Evolutionary conservation across 2,888 invertebrate species (phyloP), one percentile per base, ranked within the genome.

Genomic region (Oscheius sp.): DNA sequence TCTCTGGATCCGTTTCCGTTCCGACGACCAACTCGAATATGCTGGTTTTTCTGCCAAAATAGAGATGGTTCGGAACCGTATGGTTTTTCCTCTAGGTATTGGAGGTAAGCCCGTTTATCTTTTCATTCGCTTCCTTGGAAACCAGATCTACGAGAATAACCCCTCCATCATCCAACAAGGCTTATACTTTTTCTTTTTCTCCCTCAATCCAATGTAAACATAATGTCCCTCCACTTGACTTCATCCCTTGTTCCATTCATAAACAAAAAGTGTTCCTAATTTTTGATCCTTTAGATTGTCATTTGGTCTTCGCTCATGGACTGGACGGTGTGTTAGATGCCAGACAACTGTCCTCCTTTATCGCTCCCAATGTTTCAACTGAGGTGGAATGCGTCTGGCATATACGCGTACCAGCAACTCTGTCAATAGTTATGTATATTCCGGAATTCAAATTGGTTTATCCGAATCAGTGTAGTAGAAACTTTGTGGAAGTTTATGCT

Each of bases 1-100:
- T 56, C 65, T 88, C 59, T 88, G 88, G 88, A 78, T 88, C n/a
- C 82, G 87, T 30, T 88, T 88, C 75, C 85, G 86, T 50, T 85
- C 87, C 0, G 88, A 88, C 71, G 86, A 85, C 8, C 77, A 86
- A 49, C 82, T 88, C 22, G 86, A 88, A 71, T 86, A 86, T 65
- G 71, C 78, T 26, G 88, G 88, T 0, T 88, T 88, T 76, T 77
- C 80, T 41, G 87, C 87, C 0, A 86, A 86, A 9, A 87, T 86
- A 70, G 80, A 82, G 24, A 84, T 80, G 47, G 73, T 76, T 38
- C 54, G 56, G 1, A 62, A 49, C 22, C 24, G 59, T 24, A 14
- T 59, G 2, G 28, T 24, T 22, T 28, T 28, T 26, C 24, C 41
- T 12, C 26, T 20, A 2, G 41, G 59, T 14, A n/a, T 26, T 41